Evolutionary conservation across 2,888 invertebrate species (phyloP).

Genomic region (Marasmarcha lunaedactyla): DNA sequence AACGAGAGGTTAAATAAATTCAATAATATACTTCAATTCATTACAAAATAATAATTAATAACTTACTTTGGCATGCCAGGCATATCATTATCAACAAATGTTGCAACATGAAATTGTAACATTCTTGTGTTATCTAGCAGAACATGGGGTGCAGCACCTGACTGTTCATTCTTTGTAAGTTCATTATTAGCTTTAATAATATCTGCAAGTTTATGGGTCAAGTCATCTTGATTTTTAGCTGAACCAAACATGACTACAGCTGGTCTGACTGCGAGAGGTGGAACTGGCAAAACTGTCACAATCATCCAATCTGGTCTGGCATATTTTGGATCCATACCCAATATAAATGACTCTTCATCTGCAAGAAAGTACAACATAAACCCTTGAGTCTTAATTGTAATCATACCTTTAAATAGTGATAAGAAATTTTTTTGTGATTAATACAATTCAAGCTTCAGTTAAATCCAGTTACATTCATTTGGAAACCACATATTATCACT

Average conservation of each 20-base stretch:
- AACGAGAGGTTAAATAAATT: neutral
- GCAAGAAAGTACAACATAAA: no score
- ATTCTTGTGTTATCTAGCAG: slow-evolving; percentile 96
- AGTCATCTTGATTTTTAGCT: slow-evolving; percentile 97
- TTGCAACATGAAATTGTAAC: slow-evolving; percentile 98
- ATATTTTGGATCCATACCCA: slow-evolving; percentile 97
- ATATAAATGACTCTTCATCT: slow-evolving; percentile 95
- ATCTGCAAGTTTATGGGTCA: slow-evolving; percentile 98
- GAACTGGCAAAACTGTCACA: slow-evolving; percentile 95
- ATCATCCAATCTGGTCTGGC: slow-evolving; percentile 99
- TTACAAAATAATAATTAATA: neutral
- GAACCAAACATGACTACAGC: slow-evolving; percentile 99
- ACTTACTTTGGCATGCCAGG: slow-evolving; percentile 91
- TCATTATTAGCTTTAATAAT: slow-evolving; percentile 99
- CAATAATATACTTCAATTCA: neutral
- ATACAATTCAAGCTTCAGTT: no score
- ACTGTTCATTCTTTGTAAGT: slow-evolving; percentile 92
- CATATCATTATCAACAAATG: slow-evolving; percentile 98
- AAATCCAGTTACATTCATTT: no score
- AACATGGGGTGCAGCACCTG: slow-evolving; percentile 97
- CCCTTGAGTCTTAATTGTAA: no score
- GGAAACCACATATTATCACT: no score
- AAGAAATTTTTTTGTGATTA: no score
- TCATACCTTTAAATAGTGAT: no score
- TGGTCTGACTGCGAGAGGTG: slow-evolving; percentile 95